A percentile compares a stretch with the other conserved stretches of the same genome.
Evolutionary conservation across 2,113 vertebrate genomes (phyloP).

Genomic region (Crocuta crocuta): DNA sequence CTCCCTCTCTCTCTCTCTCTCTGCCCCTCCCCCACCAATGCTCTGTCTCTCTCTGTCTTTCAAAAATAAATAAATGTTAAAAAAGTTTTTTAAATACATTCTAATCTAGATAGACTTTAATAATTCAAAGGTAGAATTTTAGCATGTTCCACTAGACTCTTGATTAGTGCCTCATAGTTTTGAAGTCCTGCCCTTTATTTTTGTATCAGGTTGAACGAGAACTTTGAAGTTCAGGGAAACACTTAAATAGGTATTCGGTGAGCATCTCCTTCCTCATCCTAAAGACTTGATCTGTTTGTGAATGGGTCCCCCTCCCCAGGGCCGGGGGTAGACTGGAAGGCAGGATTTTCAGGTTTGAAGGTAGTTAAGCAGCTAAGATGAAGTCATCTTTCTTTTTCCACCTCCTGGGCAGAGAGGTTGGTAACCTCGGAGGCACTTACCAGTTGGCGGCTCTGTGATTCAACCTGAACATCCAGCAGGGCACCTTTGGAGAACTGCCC

Average conservation of each 20-base stretch:
- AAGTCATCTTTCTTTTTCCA: not conserved
- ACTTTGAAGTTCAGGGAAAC: not conserved
- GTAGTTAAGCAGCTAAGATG: not conserved
- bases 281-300: not conserved
- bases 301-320: not conserved
- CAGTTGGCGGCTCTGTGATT: not conserved
- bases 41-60: too few species aligned
- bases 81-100: too few species aligned
- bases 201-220: not conserved
- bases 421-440: not conserved
- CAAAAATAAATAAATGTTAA: too few species aligned
- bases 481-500: not conserved
- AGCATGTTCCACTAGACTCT: not conserved
- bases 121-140: slow-evolving; percentile 45
- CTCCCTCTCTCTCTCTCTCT: too few species aligned
- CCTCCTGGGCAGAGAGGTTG: not conserved
- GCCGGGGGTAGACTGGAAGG: not conserved
- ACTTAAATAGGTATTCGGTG: not conserved
- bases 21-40: too few species aligned
- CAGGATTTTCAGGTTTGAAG: not conserved
- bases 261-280: not conserved
- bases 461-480: not conserved
- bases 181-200: not conserved
- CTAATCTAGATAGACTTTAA: not conserved
- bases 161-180: not conserved